Percentiles rank a stretch among this genome's conserved stretches.
phyloP scores from a whole-genome alignment of 37 sponge, comb jelly and placozoan species.

The Crambe crambe region DNA sequence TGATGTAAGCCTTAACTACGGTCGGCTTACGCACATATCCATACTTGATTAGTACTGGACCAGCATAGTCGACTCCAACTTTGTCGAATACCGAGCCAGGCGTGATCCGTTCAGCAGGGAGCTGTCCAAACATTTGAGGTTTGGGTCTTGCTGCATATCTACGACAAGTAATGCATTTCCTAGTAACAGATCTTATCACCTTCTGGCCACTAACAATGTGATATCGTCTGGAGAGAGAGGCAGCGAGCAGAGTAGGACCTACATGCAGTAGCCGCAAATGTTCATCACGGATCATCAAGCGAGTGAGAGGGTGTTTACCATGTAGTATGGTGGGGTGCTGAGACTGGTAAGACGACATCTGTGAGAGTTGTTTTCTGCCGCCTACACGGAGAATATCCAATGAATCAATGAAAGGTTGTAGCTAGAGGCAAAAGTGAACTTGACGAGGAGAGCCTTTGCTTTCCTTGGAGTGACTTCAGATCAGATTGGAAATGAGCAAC shows the following conservation, averaged over 20 bases:
- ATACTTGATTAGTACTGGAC: constrained; percentile 31
- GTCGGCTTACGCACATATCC: constrained; percentile 29
- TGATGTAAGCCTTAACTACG: constrained; percentile 27
- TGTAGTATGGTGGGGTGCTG: constrained; percentile 19
- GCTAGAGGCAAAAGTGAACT: constrained; percentile 12
- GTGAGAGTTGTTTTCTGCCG: constrained; percentile 24
- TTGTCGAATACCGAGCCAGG: constrained; percentile 17
- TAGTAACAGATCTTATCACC: constrained; percentile 3
- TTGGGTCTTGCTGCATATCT: constrained; percentile 10
- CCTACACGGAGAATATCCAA: constrained; percentile 12
- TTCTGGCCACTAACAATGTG: constrained; percentile 17
- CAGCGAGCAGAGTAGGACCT: constrained; percentile 27
- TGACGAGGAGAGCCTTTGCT: background rate
- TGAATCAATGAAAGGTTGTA: constrained; percentile 11
- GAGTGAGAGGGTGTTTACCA: constrained; percentile 26
- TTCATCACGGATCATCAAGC: constrained; percentile 9
- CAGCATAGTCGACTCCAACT: constrained; percentile 45
- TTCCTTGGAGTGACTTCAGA: background rate
- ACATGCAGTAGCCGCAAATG: constrained; percentile 16
- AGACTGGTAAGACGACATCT: constrained; percentile 6
- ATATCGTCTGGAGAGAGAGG: constrained; percentile 17
- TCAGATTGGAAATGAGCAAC: constrained; percentile 16
- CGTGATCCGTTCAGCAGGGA: constrained; percentile 33
- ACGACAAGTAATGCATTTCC: constrained; percentile 21
- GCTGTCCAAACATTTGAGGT: constrained; percentile 28